These are phyloP conservation scores for Thymelicus lineola DNA, from an alignment of 2,888 invertebrate genomes.

Conservation along the genomic window DNA sequence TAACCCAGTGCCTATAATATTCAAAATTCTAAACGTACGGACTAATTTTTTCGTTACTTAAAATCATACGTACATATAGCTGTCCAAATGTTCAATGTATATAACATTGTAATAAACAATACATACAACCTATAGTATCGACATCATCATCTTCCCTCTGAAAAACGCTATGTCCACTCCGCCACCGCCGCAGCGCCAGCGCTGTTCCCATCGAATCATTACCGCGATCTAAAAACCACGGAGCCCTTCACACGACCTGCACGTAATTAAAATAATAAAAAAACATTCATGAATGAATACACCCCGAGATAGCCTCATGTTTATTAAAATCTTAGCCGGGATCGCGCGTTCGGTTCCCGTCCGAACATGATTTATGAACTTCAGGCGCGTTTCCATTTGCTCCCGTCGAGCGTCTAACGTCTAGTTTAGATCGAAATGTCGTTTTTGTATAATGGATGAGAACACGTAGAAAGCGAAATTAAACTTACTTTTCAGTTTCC, in stretches of 20 bases:
- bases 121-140: background rate
- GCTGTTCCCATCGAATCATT: slow-evolving; percentile 41
- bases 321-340: slow-evolving; percentile 77
- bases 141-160: slow-evolving; percentile 6
- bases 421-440: too few relatives aligned
- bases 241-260: slow-evolving; percentile 73
- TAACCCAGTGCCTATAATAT: too few relatives aligned
- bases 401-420: background rate
- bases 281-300: slow-evolving; percentile 76
- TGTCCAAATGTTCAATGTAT: too few relatives aligned
- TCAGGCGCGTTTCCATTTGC: slow-evolving; percentile 46
- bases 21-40: too few relatives aligned
- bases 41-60: too few relatives aligned
- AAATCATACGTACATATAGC: too few relatives aligned
- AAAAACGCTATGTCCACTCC: slow-evolving; percentile 20
- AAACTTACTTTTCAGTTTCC: too few relatives aligned
- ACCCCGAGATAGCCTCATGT: slow-evolving; percentile 73
- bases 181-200: slow-evolving; percentile 1
- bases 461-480: too few relatives aligned
- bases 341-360: slow-evolving; percentile 67
- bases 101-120: background rate
- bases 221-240: slow-evolving; percentile 37
- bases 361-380: slow-evolving; percentile 75
- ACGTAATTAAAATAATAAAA: slow-evolving; percentile 78
- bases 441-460: too few relatives aligned